These are phyloP conservation scores for Parotia lawesii DNA, from an alignment of 2,113 vertebrate genomes.

Conservation along the genomic window DNA sequence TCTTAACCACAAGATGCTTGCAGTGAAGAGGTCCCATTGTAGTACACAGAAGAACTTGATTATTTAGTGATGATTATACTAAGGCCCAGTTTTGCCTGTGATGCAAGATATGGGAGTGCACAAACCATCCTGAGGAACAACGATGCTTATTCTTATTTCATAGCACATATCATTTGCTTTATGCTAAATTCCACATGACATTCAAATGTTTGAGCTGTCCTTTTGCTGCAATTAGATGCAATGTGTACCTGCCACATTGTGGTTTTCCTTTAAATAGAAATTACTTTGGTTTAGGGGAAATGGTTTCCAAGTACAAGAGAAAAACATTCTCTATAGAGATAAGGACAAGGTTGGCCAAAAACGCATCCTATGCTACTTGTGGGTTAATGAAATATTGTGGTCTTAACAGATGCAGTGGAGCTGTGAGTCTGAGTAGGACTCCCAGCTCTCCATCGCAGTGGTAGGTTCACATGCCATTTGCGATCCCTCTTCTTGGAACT, in stretches of 20 bases:
- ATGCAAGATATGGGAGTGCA: background rate
- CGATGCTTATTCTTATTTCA: background rate
- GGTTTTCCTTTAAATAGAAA: constrained; percentile 14
- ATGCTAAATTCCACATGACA: background rate
- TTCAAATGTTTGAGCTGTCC: background rate
- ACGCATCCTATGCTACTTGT: background rate
- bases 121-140: background rate
- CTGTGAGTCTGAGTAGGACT: background rate
- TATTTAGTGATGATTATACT: background rate
- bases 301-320: background rate
- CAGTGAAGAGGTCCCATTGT: background rate
- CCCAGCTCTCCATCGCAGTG: background rate
- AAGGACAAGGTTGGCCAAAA: background rate
- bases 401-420: background rate
- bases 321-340: background rate
- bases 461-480: background rate
- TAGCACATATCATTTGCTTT: background rate
- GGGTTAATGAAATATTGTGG: background rate
- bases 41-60: background rate
- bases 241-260: background rate
- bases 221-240: background rate
- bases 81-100: background rate
- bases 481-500: background rate
- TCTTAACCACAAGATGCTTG: background rate
- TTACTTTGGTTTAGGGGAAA: background rate